A percentile compares a stretch with the other conserved stretches of the same genome.
Evolutionary conservation across 2,113 vertebrate species (phyloP).

Genomic region (Nematolebias whitei): DNA sequence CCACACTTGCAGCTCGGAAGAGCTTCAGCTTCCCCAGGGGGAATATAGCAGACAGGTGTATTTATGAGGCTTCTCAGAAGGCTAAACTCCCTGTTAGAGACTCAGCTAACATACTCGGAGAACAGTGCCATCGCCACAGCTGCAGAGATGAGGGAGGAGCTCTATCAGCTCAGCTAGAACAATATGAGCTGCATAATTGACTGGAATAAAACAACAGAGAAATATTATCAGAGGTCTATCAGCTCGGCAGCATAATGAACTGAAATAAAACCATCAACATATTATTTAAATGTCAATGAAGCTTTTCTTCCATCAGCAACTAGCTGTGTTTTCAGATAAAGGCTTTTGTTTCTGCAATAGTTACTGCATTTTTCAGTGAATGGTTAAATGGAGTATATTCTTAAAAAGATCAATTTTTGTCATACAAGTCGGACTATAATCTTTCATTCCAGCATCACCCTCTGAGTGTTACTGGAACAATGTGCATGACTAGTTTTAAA

Average conservation of each 20-base stretch:
- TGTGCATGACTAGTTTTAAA: neutral
- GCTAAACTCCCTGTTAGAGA: conserved; percentile 12
- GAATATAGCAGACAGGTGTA: conserved; percentile 12
- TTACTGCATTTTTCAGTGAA: neutral
- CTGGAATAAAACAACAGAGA: neutral
- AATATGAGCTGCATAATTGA: conserved; percentile 11
- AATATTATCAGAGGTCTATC: neutral
- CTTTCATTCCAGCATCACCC: neutral
- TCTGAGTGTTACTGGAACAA: neutral
- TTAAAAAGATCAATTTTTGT: neutral
- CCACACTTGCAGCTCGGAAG: neutral
- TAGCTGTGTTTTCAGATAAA: neutral
- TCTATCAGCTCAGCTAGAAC: neutral
- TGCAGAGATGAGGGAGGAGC: neutral
- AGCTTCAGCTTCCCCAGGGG: neutral
- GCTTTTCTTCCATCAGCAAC: neutral
- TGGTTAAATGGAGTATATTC: neutral
- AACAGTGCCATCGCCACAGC: neutral
- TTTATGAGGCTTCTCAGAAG: conserved; percentile 12
- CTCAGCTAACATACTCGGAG: conserved; percentile 4
- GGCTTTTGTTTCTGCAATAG: neutral
- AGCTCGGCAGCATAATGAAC: neutral
- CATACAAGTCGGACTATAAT: neutral
- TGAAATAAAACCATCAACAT: neutral
- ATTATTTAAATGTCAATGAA: no score